Evolutionary conservation across 2,888 invertebrate species (phyloP).

Genomic region (Microdon myrmicae): DNA sequence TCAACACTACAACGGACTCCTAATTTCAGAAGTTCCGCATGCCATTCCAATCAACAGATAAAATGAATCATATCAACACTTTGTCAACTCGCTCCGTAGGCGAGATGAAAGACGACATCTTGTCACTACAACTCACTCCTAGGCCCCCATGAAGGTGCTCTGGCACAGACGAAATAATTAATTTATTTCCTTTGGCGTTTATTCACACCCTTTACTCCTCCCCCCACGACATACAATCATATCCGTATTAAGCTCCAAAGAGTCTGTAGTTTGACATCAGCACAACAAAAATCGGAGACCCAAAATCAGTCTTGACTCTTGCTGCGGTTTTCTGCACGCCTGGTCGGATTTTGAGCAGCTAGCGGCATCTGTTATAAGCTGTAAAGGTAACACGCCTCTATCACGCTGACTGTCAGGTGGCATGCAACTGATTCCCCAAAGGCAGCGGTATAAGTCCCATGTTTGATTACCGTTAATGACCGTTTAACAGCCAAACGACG

Average conservation of each 20-base stretch:
- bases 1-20: too few species aligned
- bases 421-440: too few species aligned
- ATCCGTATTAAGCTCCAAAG: not conserved
- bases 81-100: too few species aligned
- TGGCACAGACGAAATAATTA: too few species aligned
- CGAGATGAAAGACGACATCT: constrained; percentile 47
- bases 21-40: too few species aligned
- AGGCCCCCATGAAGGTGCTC: constrained; percentile 39
- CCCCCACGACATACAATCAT: not conserved
- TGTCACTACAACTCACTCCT: constrained; percentile 37
- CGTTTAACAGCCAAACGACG: constrained; percentile 27
- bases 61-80: too few species aligned
- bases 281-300: too few species aligned
- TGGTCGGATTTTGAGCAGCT: constrained; percentile 54
- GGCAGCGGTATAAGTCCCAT: too few species aligned
- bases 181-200: too few species aligned
- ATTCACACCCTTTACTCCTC: not conserved
- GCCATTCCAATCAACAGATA: too few species aligned
- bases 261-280: too few species aligned
- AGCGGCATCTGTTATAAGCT: constrained; percentile 52
- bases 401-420: constrained; percentile 34
- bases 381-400: constrained; percentile 30
- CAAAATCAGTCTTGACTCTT: not conserved
- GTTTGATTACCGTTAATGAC: too few species aligned
- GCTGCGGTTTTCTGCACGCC: constrained; percentile 29